Base-by-base conservation (phyloP, 1,140 invertebrate genomes). In the Onthophagus taurus region DNA sequence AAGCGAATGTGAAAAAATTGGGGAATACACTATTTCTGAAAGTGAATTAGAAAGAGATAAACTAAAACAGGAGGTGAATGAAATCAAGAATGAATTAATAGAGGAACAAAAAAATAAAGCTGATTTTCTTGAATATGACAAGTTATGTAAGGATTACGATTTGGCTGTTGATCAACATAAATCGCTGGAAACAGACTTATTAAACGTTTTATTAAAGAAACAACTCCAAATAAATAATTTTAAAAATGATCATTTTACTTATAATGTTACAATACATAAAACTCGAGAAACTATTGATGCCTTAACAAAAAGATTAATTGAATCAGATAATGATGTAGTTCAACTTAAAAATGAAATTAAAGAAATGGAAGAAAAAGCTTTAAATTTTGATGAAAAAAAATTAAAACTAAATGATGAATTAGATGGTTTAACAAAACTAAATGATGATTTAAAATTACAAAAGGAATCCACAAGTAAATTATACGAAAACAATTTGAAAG, bases 281-380 rank as follows among this genome's bases (percentile, higher is more conserved):
- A 66, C 64, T 3, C 64, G 67, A 6, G 58, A 62, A 41, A 71
- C 69, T 2, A 66, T 72, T 5, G 68, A 71, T 42, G 68, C 70
- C 8, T 52, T 72, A 4, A 71, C 66, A 57, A 68, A 65, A 38
- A 60, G 70, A 14, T 51, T 72, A 2, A 62, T 70, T 48, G 61
- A 69, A 35, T 71, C 69, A 12, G 70, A 72, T 49, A 56, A 60
- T 20, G 70, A 72, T 51, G 70, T 72, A 11, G 69, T 70, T 51
- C 68, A 69, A 23, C 55, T 68, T 30, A 70, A 70, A 44, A n/a
- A 52, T 59, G 11, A 70, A 72, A 52, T 49, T 71, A 19, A 60
- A 63, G 36, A 57, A 58, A 0, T 55, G 65, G 30, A 66, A 70
- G 51, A 38, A 59, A 49, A 61, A 63, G 34, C n/a, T n/a, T n/a